Conservation (phyloP, 1,140 invertebrate species). For the Drosophila auraria region DNA sequence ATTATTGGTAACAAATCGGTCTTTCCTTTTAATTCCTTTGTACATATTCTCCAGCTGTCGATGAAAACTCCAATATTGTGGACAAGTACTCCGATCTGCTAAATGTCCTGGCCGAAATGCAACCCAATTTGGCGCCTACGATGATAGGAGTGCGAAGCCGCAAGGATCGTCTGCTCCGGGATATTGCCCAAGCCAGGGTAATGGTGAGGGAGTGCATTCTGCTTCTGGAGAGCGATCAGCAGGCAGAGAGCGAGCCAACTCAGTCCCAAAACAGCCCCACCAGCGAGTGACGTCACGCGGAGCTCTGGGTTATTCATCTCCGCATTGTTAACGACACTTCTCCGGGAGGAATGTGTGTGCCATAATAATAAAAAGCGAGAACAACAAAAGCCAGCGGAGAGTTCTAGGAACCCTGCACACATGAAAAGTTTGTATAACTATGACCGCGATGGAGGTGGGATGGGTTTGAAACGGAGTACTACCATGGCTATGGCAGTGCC, state of each 20-base stretch:
- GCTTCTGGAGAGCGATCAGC: conserved; percentile 47
- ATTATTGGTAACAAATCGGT: background rate
- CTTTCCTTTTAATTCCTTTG: background rate
- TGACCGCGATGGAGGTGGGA: conserved; percentile 16
- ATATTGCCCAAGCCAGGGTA: conserved; percentile 64
- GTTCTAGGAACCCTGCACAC: conserved; percentile 46
- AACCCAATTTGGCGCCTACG: conserved; percentile 41
- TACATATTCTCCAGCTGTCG: conserved; percentile 13
- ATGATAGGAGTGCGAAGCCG: conserved; percentile 46
- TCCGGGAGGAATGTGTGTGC: background rate
- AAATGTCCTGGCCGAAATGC: conserved; percentile 39
- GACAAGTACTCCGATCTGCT: conserved; percentile 52
- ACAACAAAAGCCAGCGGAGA: conserved; percentile 18
- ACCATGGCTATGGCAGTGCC: conserved; percentile 10
- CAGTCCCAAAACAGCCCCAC: background rate
- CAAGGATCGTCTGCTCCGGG: conserved; percentile 63
- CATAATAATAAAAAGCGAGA: conserved; percentile 44
- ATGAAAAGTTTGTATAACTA: conserved; percentile 24
- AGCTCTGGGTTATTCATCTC: conserved; percentile 6
- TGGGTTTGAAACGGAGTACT: conserved; percentile 13
- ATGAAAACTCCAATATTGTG: conserved; percentile 42
- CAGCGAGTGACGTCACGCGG: conserved; percentile 43
- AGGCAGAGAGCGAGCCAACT: background rate
- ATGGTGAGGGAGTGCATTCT: conserved; percentile 48
- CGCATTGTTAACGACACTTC: conserved; percentile 22